Conservation (phyloP, 1,140 invertebrate genomes). For the Acyrthosiphon pisum region DNA sequence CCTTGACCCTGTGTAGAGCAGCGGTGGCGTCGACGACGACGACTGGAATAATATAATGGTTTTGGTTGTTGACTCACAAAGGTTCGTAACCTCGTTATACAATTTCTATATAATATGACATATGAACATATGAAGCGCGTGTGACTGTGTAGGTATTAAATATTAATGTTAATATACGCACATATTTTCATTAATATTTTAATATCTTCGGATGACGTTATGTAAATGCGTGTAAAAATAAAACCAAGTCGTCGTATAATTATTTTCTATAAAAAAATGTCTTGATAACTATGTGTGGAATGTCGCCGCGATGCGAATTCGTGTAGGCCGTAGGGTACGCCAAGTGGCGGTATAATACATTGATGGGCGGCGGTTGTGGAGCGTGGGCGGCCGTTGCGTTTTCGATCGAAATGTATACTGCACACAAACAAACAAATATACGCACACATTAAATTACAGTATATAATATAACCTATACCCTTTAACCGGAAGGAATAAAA, state of each 20-base stretch:
- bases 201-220: neutral
- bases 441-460: neutral
- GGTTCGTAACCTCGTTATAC: slow-evolving; percentile 40
- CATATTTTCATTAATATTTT: neutral
- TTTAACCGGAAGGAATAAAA: neutral
- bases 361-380: neutral
- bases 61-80: slow-evolving; percentile 40
- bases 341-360: neutral
- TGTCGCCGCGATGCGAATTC: neutral
- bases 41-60: slow-evolving; percentile 32
- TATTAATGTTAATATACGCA: neutral
- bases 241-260: neutral
- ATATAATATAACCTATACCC: neutral
- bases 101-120: neutral
- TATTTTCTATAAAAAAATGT: neutral
- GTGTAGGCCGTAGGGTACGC: neutral
- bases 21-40: neutral
- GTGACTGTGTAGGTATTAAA: neutral
- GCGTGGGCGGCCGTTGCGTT: neutral
- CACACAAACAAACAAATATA: neutral
- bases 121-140: neutral
- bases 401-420: neutral
- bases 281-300: neutral
- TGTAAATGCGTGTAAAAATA: neutral
- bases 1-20: slow-evolving; percentile 37